Evolutionary conservation across 2,113 vertebrate genomes (phyloP).

Genomic region (Psettodes erumei): DNA sequence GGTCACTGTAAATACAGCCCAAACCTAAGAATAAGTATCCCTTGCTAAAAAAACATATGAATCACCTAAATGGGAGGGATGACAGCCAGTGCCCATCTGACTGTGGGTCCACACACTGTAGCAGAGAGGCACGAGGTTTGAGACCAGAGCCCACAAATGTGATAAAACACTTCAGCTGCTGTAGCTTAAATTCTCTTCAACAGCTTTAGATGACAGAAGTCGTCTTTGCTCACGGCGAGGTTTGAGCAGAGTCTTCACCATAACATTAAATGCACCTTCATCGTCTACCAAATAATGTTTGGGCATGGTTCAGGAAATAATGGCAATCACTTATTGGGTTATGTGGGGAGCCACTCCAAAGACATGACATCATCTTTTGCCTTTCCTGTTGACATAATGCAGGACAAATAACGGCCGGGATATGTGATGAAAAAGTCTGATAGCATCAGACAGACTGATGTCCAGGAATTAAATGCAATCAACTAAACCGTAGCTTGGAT

Average conservation of each 20-base stretch:
- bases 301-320: constrained; percentile 62
- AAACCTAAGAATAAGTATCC: constrained; percentile 48
- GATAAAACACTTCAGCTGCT: constrained; percentile 38
- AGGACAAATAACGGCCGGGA: constrained; percentile 50
- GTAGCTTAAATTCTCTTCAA: not conserved
- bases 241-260: constrained; percentile 2
- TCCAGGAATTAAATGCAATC: constrained; percentile 21
- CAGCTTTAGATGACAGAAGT: constrained; percentile 1
- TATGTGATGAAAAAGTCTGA: constrained; percentile 26
- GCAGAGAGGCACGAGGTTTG: constrained; percentile 35
- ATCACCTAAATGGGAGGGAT: constrained; percentile 52
- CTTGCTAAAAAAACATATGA: constrained; percentile 46
- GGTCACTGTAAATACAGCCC: constrained; percentile 38
- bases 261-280: constrained; percentile 31
- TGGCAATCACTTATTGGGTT: constrained; percentile 44
- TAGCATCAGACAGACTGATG: constrained; percentile 1
- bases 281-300: constrained; percentile 49
- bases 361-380: constrained; percentile 66
- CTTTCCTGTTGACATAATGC: constrained; percentile 71
- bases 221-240: not conserved
- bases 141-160: constrained; percentile 34
- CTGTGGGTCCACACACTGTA: constrained; percentile 29
- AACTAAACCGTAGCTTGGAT: not conserved
- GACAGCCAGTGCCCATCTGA: constrained; percentile 26
- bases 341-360: constrained; percentile 50